A percentile compares a stretch with the other conserved stretches of the same genome.
Evolutionary conservation across 2,113 vertebrate genomes (phyloP).

Genomic region (Halichoerus grypus): DNA sequence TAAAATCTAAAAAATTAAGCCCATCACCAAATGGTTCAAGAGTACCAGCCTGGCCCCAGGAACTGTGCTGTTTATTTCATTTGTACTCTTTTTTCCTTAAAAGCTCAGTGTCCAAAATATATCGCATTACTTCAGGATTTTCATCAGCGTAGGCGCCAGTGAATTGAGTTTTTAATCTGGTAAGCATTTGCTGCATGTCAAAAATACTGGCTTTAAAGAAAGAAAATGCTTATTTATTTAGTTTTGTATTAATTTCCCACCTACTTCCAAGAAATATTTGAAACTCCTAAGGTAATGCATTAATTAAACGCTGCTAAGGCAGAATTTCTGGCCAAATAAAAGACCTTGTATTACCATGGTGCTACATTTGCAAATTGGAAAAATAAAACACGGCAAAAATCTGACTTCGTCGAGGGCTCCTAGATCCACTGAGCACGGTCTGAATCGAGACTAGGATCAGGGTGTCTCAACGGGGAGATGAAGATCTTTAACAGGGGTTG

Average conservation of each 20-base stretch:
- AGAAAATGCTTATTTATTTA: conserved; percentile 80
- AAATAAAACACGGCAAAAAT: conserved; percentile 60
- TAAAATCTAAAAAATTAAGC: conserved; percentile 25
- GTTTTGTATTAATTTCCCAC: conserved; percentile 76
- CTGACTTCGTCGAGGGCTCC: conserved; percentile 34
- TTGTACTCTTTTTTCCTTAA: not conserved
- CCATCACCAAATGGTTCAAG: conserved; percentile 2
- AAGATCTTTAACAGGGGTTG: not conserved
- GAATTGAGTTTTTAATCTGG: conserved; percentile 71
- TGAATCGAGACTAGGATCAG: not conserved
- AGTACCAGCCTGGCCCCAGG: not conserved
- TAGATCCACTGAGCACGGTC: conserved; percentile 4
- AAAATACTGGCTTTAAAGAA: conserved; percentile 71
- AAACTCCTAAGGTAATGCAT: conserved; percentile 75
- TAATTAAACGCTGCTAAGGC: conserved; percentile 76
- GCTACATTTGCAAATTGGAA: conserved; percentile 67
- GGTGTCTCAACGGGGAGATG: not conserved
- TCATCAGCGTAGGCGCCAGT: not conserved
- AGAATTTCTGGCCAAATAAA: conserved; percentile 77
- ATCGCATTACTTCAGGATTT: conserved; percentile 64
- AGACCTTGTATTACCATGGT: conserved; percentile 55
- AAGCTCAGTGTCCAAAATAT: conserved; percentile 66
- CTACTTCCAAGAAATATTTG: conserved; percentile 76
- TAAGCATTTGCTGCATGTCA: conserved; percentile 70
- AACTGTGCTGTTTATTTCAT: conserved; percentile 56